Base-by-base conservation (phyloP, 2,113 vertebrate species). In the Otolemur garnettii region DNA sequence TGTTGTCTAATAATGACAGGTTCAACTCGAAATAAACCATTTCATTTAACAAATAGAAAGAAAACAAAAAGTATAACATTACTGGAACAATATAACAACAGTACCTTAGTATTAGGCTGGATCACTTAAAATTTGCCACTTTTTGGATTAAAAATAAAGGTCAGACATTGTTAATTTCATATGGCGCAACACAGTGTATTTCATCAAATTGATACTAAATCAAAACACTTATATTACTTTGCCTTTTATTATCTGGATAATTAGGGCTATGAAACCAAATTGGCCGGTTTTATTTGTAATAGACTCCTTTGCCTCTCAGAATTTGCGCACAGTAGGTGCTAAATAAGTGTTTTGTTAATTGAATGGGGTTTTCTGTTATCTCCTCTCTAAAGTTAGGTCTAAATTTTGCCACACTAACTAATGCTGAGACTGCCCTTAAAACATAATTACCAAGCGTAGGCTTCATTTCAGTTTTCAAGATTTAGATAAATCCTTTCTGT, bases 401-500 rank as follows among this genome's bases (percentile, higher is more conserved):
- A 64, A 92, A 91, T 42, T 66, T 7, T 94, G 35, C 60, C 74
- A 38, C 4, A 33, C 59, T 93, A 71, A 55, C 94, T 69, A 77
- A 38, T 42, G 5, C 87, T 87, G 68, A 96, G 92, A 78, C 75
- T 95, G 62, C 64, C 60, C 75, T 94, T 86, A 95, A 98, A 97
- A 91, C 88, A 95, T 89, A 97, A 95, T 81, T 86, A 95, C 79
- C 60, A 12, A 93, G n/a, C 30, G 86, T 45, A 0, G 0, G 80
- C 33, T 90, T 89, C 35, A 82, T 96, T 95, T 96, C 84, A 79
- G 33, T 60, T 94, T 97, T 71, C 71, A 87, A 86, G 93, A 96
- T 75, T 97, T 96, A 96, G 82, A 93, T 78, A 96, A 97, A 97
- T 87, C 4, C 78, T 78, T 95, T 96, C 85, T 90, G 79, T 45